These are phyloP conservation scores for Enoplosus armatus DNA, from an alignment of 2,797 vertebrate genomes.

Conservation along the genomic window DNA sequence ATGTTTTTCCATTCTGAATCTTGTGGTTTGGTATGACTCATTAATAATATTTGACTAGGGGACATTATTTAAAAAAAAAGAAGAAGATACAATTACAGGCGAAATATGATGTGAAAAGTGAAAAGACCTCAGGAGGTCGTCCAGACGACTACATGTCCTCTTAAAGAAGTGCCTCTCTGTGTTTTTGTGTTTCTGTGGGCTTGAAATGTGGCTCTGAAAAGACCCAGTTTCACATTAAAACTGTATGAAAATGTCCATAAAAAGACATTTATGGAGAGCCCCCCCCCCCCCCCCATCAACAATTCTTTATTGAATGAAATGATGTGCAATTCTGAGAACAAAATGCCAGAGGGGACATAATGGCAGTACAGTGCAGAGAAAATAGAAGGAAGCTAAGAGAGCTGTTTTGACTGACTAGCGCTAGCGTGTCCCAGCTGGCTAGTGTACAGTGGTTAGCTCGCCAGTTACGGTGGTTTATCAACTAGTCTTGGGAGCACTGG, in stretches of 20 bases:
- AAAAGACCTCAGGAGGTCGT: slow-evolving; percentile 3
- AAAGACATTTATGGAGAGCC: background rate
- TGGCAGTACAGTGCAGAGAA: too few species aligned
- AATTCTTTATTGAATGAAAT: background rate
- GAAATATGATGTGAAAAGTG: slow-evolving; percentile 17
- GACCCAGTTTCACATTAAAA: background rate
- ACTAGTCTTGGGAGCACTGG: too few species aligned
- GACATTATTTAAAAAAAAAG: background rate
- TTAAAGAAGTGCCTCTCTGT: background rate
- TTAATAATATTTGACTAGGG: slow-evolving; percentile 26
- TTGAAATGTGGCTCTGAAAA: slow-evolving; percentile 6
- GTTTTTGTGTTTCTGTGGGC: background rate
- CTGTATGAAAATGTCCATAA: background rate
- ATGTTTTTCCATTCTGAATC: slow-evolving; percentile 38
- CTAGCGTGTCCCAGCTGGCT: too few species aligned
- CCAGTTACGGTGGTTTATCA: too few species aligned
- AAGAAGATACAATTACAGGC: slow-evolving; percentile 14
- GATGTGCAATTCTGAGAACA: too few species aligned
- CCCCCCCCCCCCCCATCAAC: too few species aligned
- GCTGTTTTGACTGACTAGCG: too few species aligned
- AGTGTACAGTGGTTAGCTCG: too few species aligned
- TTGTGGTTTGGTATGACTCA: slow-evolving; percentile 48
- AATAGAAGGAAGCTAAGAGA: too few species aligned
- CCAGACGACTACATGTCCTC: slow-evolving; percentile 21
- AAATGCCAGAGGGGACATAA: too few species aligned